Evolutionary conservation across 2,888 invertebrate genomes (phyloP), one percentile per base, ranked within the genome.

Genomic region (Stomorhina lunata): DNA sequence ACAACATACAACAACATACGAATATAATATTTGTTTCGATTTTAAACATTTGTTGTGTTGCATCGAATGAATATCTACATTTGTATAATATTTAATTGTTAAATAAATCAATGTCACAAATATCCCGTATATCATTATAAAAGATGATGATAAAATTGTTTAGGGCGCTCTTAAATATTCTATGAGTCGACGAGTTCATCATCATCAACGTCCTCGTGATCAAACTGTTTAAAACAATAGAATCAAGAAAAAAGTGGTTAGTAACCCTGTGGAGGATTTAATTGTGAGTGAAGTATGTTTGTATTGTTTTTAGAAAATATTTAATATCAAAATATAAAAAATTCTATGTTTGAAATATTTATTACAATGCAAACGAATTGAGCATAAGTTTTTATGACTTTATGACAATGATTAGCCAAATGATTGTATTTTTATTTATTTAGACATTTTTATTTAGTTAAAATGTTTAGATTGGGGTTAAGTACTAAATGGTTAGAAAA

Each of bases 51-150:
- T 20, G 37, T 72, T 63, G 17, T 61, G 34, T 45, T 68, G 59
- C 45, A 65, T 45, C 20, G n/a, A n/a, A n/a, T n/a, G n/a, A n/a
- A n/a, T n/a, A n/a, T n/a, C n/a, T n/a, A n/a, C n/a, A n/a, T n/a
- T n/a, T 61, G 61, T 15, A 50, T 48, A 79, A 79, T 80, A 66
- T 81, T 82, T 84, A 81, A 84, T 83, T 83, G 80, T 77, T 75
- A 83, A 80, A 85, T 84, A 85, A 84, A 85, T 85, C 85, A 85
- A 76, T 85, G 84, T 76, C 83, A 81, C 81, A 82, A 61, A 82
- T 75, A 79, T 75, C 65, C 75, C 81, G 79, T 82, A 75, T 61
- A 79, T 79, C 75, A 71, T 78, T 45, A 65, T 75, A 63, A 73
- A 57, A 29, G 57, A 57, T 50, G 15, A 43, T 43, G 68, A 61